phyloP scores from a whole-genome alignment of 2,113 vertebrate species.

The Marmota flaviventris region DNA sequence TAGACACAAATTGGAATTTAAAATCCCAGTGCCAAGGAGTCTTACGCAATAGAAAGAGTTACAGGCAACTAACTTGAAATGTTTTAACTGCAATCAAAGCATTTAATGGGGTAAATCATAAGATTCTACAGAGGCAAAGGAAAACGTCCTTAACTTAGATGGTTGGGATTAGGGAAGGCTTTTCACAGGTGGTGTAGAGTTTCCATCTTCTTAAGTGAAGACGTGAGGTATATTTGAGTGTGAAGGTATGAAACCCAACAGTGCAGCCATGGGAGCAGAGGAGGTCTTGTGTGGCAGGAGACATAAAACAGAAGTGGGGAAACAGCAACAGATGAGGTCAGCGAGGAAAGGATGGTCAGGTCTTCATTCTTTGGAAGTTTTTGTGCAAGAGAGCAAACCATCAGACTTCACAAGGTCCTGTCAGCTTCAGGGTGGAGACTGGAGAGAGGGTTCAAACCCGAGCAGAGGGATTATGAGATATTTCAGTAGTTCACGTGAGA shows the following conservation, averaged over 20 bases:
- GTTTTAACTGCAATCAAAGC: conserved; percentile 28
- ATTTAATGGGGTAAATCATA: not conserved
- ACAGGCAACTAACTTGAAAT: not conserved
- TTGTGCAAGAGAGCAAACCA: not conserved
- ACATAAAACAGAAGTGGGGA: not conserved
- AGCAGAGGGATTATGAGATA: not conserved
- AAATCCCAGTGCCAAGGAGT: not conserved
- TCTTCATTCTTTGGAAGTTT: not conserved
- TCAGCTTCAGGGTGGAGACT: not conserved
- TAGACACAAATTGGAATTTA: not conserved
- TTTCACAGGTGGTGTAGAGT: not conserved
- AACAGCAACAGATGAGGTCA: not conserved
- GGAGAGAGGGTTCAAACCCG: not conserved
- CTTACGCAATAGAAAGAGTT: not conserved
- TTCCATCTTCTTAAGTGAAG: not conserved
- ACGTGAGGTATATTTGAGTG: not conserved
- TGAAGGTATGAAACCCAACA: not conserved
- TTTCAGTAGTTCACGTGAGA: not conserved
- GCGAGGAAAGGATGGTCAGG: not conserved
- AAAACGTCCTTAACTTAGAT: not conserved
- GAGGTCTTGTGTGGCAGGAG: not conserved
- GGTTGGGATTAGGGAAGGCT: not conserved
- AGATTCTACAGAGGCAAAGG: not conserved
- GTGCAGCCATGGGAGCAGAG: not conserved
- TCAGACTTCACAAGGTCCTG: not conserved